Evolutionary conservation across 2,888 invertebrate genomes (phyloP), one percentile per base, ranked within the genome.

Genomic region (Linyphia triangularis): DNA sequence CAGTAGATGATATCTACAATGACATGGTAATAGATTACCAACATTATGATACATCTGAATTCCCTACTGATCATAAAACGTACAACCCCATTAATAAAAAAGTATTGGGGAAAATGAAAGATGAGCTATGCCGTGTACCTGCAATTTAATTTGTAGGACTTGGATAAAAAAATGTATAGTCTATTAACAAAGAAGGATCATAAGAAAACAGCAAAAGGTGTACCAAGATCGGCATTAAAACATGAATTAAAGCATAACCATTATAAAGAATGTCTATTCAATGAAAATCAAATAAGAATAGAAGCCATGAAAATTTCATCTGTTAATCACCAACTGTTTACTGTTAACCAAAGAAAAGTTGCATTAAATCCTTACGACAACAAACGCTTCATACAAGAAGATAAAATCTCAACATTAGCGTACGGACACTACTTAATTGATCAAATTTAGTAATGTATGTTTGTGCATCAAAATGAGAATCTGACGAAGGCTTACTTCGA

Each of bases 51-150:
- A 91, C 91, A 0, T 90, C 90, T 57, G 91, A 92, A 69, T 92
- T 92, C 90, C 91, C 91, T 2, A 67, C 83, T 84, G 37, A 40
- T 22, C 51, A 51, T 16, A 16, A n/a, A 13, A n/a, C 51, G 16
- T 51, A 16, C n/a, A n/a, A 51, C 16, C 5, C n/a, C 13, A 51
- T n/a, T 1, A 92, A 92, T 89, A 92, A 91, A 75, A 92, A 92
- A 88, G 90, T 91, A 24, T 40, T 92, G 24, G 92, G 92, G 73
- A 90, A 16, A 90, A 91, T 73, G 90, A 91, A 9, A 61, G 40
- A 24, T 16, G 51, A 51, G n/a, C 13, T 51, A n/a, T 9, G 16
- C 5, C 16, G 13, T 16, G 16, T 51, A n/a, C 89, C 90, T 9
- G 90, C 91, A 59, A 72, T 82, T 9, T 91, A 92, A 90, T 91